These are phyloP conservation scores for Varecia variegata DNA, from an alignment of 2,797 vertebrate genomes.

Conservation along the genomic window DNA sequence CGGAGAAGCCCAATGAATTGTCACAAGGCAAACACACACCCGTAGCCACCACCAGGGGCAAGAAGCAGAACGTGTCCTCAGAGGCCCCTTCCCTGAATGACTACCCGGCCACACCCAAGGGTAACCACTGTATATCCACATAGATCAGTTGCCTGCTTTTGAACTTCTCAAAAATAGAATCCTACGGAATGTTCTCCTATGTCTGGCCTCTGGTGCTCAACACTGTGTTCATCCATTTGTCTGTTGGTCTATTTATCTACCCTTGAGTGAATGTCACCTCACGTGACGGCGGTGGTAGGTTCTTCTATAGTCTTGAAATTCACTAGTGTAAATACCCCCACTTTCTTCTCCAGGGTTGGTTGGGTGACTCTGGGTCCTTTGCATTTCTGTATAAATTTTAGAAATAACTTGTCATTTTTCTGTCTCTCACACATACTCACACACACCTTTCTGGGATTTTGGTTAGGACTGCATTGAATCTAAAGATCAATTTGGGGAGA, in stretches of 20 bases:
- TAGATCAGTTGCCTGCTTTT: neutral
- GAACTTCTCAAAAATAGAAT: neutral
- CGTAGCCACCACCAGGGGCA: too few relatives aligned
- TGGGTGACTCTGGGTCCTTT: neutral
- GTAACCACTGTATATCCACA: neutral
- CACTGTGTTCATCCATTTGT: too few relatives aligned
- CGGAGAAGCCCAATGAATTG: neutral
- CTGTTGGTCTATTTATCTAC: neutral
- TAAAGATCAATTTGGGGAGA: neutral
- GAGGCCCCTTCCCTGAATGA: neutral
- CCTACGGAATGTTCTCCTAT: neutral
- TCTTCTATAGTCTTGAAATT: too few relatives aligned
- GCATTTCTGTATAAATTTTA: neutral
- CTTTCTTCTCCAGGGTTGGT: neutral
- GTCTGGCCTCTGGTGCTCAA: neutral
- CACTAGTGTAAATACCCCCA: neutral
- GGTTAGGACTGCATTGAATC: neutral
- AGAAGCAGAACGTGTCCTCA: neutral
- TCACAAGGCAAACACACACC: neutral
- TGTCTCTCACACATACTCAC: neutral
- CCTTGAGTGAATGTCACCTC: neutral
- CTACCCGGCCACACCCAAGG: neutral
- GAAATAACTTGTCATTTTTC: neutral
- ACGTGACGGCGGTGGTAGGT: neutral
- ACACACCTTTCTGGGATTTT: neutral